phyloP scores from a whole-genome alignment of 1,140 invertebrate species.

The Heliothis virescens region DNA sequence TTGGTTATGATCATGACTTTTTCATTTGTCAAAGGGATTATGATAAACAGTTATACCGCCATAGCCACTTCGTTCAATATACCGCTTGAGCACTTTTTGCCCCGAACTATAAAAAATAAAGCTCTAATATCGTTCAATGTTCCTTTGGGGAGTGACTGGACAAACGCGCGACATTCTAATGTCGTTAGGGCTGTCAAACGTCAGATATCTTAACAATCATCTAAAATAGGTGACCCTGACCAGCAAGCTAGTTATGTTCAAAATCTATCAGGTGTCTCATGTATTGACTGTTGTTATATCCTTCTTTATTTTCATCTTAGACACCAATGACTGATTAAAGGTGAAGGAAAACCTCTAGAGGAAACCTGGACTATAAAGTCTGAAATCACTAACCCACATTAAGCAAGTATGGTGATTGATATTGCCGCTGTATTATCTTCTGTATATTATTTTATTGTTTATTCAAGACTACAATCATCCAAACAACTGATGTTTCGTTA shows the following conservation, averaged over 20 bases:
- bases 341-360: no score
- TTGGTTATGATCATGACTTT: neutral
- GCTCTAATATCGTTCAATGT: slow-evolving; percentile 85
- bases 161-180: slow-evolving; percentile 65
- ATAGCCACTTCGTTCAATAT: slow-evolving; percentile 73
- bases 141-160: slow-evolving; percentile 84
- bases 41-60: slow-evolving; percentile 55
- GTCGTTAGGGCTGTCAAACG: slow-evolving; percentile 61
- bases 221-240: neutral
- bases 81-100: slow-evolving; percentile 75
- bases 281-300: no score
- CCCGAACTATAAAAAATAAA: slow-evolving; percentile 86
- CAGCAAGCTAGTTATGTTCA: neutral
- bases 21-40: slow-evolving; percentile 50
- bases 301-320: no score
- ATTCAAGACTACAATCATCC: no score
- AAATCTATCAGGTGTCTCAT: no score
- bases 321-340: no score
- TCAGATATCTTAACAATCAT: neutral
- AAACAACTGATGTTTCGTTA: no score
- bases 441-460: no score
- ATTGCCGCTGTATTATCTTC: no score
- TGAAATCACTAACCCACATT: no score
- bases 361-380: no score
- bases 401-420: no score